These are phyloP conservation scores for Mugil cephalus DNA, from an alignment of 2,113 vertebrate species.

Conservation along the genomic window DNA sequence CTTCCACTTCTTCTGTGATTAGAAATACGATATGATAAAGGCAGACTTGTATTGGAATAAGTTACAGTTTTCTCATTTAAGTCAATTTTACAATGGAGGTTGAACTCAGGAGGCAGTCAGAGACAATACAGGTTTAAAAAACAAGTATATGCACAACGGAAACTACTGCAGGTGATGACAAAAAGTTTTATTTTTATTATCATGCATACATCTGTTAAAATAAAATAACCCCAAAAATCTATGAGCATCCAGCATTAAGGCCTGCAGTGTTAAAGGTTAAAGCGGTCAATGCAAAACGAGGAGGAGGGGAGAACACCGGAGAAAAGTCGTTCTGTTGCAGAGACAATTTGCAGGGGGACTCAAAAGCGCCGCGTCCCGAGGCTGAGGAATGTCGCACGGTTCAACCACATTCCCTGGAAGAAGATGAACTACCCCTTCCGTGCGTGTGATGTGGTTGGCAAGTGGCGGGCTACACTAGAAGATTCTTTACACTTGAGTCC, in stretches of 20 bases:
- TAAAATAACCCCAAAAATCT: too few species aligned
- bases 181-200: too few species aligned
- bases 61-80: too few species aligned
- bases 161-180: too few species aligned
- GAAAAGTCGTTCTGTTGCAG: constrained; percentile 14
- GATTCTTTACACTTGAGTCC: neutral
- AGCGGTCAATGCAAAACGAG: neutral
- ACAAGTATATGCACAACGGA: too few species aligned
- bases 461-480: neutral
- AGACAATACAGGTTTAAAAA: too few species aligned
- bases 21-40: too few species aligned
- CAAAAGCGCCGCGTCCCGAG: constrained; percentile 47
- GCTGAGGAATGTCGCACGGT: constrained; percentile 80
- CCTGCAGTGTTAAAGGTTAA: neutral
- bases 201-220: too few species aligned
- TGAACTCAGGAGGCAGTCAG: too few species aligned
- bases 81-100: too few species aligned
- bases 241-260: neutral
- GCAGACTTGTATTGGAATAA: neutral
- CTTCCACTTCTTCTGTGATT: too few species aligned
- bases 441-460: neutral
- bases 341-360: constrained; percentile 76
- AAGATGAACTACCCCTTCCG: constrained; percentile 30
- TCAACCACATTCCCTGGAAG: constrained; percentile 71
- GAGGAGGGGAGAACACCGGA: neutral